These are phyloP conservation scores for Thunnus albacares DNA, from an alignment of 2,797 vertebrate genomes.

Conservation along the genomic window DNA sequence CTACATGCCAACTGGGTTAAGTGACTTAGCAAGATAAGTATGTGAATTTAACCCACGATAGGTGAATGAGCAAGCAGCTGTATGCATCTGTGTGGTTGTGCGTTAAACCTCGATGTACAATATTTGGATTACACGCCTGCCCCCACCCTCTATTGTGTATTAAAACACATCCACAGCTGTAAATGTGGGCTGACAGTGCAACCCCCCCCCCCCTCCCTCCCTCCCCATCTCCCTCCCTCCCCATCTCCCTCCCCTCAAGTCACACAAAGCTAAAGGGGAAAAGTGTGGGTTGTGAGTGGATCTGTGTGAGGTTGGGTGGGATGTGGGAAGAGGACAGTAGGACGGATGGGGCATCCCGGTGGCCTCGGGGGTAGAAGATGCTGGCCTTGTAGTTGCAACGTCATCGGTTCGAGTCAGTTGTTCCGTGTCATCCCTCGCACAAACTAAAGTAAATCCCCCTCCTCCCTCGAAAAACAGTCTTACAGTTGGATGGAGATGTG, in stretches of 20 bases:
- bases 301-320: neutral
- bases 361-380: neutral
- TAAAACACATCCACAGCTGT: constrained; percentile 30
- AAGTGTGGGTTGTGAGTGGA: neutral
- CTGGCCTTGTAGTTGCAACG: too few species aligned
- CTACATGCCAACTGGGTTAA: constrained; percentile 16
- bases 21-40: constrained; percentile 14
- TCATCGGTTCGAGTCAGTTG: neutral
- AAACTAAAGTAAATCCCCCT: neutral
- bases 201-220: neutral
- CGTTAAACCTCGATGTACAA: constrained; percentile 22
- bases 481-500: neutral
- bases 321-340: neutral
- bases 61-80: neutral
- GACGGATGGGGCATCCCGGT: neutral
- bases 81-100: constrained; percentile 2
- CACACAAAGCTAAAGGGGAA: constrained; percentile 21
- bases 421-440: neutral
- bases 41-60: constrained; percentile 6
- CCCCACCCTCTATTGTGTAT: constrained; percentile 1
- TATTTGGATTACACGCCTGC: constrained; percentile 31
- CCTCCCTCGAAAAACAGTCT: neutral
- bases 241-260: neutral
- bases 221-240: neutral
- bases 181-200: constrained; percentile 39